Evolutionary conservation across 2,797 vertebrate species (phyloP), one percentile per base, ranked within the genome.

Genomic region (Pelodytes ibericus): DNA sequence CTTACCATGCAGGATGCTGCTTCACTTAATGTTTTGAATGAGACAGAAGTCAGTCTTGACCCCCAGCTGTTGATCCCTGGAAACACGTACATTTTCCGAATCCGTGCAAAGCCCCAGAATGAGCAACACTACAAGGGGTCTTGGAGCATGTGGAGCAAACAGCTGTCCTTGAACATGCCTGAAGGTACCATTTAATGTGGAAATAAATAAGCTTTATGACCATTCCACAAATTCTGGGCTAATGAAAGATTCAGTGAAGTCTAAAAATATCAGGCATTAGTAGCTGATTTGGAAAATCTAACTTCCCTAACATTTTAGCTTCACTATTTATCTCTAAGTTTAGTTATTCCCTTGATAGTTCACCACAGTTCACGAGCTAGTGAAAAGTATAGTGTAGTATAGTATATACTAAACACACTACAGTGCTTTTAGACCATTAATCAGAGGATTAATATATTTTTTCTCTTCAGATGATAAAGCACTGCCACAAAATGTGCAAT

Each of bases 131-230:
- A 84, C 77, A 0, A 87, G 85, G 6, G 75, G 5, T 41, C 1
- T 3, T 84, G 80, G 79, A 92, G 91, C 0, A 0, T 20, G 2
- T 91, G 91, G 91, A 92, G 90, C 81, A 27, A 0, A 0, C 82
- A 82, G 41, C 67, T 80, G 0, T 57, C 3, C 0, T 92, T 90
- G 90, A n/a, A 81, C 18, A 85, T 83, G 0, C 80, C 70, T 16
- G 71, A 85, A 90, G 90, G 91, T 92, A 87, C 61, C 0, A 33
- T n/a, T n/a, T n/a, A n/a, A n/a, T n/a, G n/a, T n/a, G n/a, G n/a
- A n/a, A n/a, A n/a, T n/a, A n/a, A n/a, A n/a, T n/a, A n/a, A n/a
- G n/a, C n/a, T n/a, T n/a, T n/a, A n/a, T n/a, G n/a, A n/a, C n/a
- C n/a, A n/a, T n/a, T n/a, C n/a, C n/a, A n/a, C n/a, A n/a, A n/a